Conservation (phyloP, 2,888 invertebrate genomes). For the Eilema sororculum region DNA sequence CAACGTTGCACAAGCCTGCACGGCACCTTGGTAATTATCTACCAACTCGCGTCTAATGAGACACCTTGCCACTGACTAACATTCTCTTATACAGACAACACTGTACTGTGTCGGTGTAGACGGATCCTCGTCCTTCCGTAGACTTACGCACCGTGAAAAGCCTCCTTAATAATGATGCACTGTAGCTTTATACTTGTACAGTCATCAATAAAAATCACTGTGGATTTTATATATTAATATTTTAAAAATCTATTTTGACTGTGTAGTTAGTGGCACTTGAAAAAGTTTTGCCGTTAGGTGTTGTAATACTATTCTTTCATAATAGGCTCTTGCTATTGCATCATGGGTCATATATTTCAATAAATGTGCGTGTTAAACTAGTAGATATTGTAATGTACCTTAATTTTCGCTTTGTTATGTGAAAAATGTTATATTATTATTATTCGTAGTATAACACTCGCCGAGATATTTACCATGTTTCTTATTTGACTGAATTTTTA, state of each 20-base stretch:
- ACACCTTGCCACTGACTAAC: too few relatives aligned
- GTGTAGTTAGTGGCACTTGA: slow-evolving; percentile 1
- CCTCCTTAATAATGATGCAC: not conserved
- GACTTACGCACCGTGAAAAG: not conserved
- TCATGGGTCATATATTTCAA: slow-evolving; percentile 4
- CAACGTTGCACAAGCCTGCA: too few relatives aligned
- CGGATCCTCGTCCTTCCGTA: not conserved
- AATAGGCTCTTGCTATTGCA: slow-evolving; percentile 1
- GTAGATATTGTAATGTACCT: not conserved
- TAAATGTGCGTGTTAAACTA: not conserved
- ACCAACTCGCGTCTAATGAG: too few relatives aligned
- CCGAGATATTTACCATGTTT: too few relatives aligned
- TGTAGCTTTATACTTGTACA: not conserved
- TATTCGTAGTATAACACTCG: too few relatives aligned
- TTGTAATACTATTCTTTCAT: slow-evolving; percentile 7
- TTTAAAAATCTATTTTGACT: not conserved
- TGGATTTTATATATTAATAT: not conserved
- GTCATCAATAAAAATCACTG: not conserved
- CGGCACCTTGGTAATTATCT: too few relatives aligned
- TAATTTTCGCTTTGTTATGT: not conserved
- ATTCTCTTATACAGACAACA: too few relatives aligned
- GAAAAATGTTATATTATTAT: too few relatives aligned
- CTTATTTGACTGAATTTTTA: too few relatives aligned
- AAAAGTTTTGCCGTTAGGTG: slow-evolving; percentile 10
- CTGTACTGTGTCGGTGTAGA: too few relatives aligned